These are phyloP conservation scores for Poecilia velifera DNA, from an alignment of 2,797 vertebrate genomes.

Conservation along the genomic window DNA sequence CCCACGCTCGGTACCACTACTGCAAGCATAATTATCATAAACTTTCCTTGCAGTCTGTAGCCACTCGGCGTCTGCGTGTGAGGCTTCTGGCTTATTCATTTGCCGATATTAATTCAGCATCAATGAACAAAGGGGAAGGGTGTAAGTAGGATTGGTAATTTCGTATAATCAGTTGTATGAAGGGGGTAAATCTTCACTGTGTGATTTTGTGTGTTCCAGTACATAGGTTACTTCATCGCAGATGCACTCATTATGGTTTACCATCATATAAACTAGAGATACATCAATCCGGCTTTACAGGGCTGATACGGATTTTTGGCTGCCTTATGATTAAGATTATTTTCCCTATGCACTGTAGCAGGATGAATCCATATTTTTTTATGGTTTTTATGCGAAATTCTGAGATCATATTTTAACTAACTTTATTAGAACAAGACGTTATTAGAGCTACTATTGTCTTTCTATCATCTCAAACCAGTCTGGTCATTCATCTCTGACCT, in stretches of 20 bases:
- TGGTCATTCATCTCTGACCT: background rate
- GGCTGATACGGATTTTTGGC: background rate
- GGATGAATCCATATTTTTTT: background rate
- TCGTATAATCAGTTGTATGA: slow-evolving; percentile 37
- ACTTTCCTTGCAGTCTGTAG: slow-evolving; percentile 68
- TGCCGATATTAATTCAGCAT: slow-evolving; percentile 51
- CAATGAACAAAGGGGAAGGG: slow-evolving; percentile 29
- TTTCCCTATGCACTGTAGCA: background rate
- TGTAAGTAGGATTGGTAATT: slow-evolving; percentile 23
- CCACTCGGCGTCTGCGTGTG: slow-evolving; percentile 51
- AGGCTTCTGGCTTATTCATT: slow-evolving; percentile 49
- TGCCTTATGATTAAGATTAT: background rate
- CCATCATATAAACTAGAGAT: background rate
- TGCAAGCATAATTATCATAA: slow-evolving; percentile 81
- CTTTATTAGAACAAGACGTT: background rate
- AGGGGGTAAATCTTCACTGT: slow-evolving; percentile 18
- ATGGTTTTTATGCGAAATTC: background rate
- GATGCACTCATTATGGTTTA: slow-evolving; percentile 16
- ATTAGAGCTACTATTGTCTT: background rate
- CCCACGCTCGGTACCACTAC: slow-evolving; percentile 83
- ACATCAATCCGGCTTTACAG: background rate
- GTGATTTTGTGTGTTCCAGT: slow-evolving; percentile 11
- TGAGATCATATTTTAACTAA: background rate
- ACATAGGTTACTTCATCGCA: background rate
- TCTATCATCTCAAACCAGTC: background rate